These are phyloP conservation scores for Brachionus sp. DNA, from an alignment of 1,140 invertebrate genomes.

Conservation along the genomic window DNA sequence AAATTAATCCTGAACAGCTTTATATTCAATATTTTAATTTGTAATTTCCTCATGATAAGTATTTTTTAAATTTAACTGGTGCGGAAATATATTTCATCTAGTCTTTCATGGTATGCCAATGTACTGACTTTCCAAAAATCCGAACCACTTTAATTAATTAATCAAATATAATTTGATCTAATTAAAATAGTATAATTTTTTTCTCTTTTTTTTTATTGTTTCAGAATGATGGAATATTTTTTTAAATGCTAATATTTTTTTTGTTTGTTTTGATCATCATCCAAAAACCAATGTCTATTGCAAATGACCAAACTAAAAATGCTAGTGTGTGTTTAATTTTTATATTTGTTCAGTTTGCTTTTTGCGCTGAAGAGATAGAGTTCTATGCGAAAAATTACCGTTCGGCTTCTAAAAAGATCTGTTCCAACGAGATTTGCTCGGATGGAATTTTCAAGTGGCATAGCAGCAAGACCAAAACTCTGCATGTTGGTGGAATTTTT, in stretches of 20 bases:
- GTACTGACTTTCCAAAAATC: background rate
- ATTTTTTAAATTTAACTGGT: background rate
- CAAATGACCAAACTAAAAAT: background rate
- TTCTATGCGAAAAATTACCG: background rate
- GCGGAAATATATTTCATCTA: background rate
- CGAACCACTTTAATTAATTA: background rate
- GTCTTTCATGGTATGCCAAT: background rate
- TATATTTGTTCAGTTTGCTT: background rate
- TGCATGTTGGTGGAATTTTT: slow-evolving; percentile 96
- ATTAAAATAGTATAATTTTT: background rate
- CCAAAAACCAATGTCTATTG: background rate
- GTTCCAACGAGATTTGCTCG: background rate
- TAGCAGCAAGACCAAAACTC: slow-evolving; percentile 51
- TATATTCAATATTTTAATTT: background rate
- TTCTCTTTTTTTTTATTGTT: background rate
- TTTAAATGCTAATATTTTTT: background rate
- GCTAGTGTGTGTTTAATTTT: background rate
- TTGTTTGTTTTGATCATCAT: background rate
- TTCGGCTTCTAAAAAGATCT: background rate
- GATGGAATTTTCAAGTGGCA: slow-evolving; percentile 44
- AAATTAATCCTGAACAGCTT: background rate
- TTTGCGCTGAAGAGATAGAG: background rate
- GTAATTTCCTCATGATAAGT: background rate
- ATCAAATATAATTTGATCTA: background rate
- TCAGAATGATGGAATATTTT: background rate